These are phyloP conservation scores for Chelonus insularis DNA, from an alignment of 1,140 invertebrate species.

Conservation along the genomic window DNA sequence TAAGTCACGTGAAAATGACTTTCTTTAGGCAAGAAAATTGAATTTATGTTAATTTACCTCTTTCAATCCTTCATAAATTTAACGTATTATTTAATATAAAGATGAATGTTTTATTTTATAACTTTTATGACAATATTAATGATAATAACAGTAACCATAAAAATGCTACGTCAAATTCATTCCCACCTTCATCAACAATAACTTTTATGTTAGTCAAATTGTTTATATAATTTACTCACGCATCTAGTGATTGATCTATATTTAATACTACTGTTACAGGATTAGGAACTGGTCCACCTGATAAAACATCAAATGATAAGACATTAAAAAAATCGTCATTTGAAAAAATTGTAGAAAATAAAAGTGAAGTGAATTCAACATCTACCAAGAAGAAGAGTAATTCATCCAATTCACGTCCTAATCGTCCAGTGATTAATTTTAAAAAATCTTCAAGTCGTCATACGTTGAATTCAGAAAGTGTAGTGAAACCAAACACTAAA, in stretches of 20 bases:
- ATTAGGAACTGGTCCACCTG: background rate
- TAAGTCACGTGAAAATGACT: too few relatives aligned
- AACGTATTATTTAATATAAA: too few relatives aligned
- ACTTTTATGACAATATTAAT: too few relatives aligned
- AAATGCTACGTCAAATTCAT: too few relatives aligned
- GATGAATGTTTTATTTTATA: too few relatives aligned
- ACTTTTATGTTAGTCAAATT: too few relatives aligned
- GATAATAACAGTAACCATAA: too few relatives aligned
- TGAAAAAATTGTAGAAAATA: constrained; percentile 37
- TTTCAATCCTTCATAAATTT: too few relatives aligned
- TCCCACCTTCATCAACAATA: too few relatives aligned
- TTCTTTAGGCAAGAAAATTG: too few relatives aligned
- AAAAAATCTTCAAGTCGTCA: constrained; percentile 36
- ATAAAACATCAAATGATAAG: constrained; percentile 29
- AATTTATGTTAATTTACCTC: too few relatives aligned
- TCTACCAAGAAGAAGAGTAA: constrained; percentile 6
- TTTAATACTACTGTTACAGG: constrained; percentile 2
- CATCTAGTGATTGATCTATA: background rate
- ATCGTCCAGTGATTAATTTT: constrained; percentile 21
- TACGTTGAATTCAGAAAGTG: constrained; percentile 23
- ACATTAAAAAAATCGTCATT: constrained; percentile 44
- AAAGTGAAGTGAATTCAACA: constrained; percentile 6
- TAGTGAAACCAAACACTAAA: constrained; percentile 35
- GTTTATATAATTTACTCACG: too few relatives aligned
- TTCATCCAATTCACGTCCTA: background rate